Percentiles rank a stretch among this genome's conserved stretches.
These are phyloP conservation scores for Salvelinus fontinalis DNA, from an alignment of 2,113 vertebrate genomes.

Conservation along the genomic window DNA sequence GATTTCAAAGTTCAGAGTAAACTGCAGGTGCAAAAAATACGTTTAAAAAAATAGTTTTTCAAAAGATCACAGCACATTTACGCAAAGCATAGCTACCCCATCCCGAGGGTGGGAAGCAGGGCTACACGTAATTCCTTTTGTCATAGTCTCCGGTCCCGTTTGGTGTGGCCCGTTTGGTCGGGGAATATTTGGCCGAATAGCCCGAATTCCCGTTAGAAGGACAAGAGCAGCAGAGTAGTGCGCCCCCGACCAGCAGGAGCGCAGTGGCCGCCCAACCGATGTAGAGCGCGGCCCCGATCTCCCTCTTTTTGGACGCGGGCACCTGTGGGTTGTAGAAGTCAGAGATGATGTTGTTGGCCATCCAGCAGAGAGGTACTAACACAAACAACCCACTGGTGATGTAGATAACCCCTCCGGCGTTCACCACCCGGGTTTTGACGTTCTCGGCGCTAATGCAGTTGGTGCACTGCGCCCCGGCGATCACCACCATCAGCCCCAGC, in stretches of 20 bases:
- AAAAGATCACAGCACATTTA: slow-evolving; percentile 48
- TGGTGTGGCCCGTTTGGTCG: slow-evolving; percentile 80
- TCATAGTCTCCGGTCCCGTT: slow-evolving; percentile 93
- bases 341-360: slow-evolving; percentile 91
- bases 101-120: background rate
- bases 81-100: slow-evolving; percentile 28
- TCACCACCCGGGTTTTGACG: slow-evolving; percentile 85
- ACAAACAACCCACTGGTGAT: slow-evolving; percentile 85
- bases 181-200: slow-evolving; percentile 90
- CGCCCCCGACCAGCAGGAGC: slow-evolving; percentile 87
- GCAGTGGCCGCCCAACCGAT: slow-evolving; percentile 94
- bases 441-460: slow-evolving; percentile 84
- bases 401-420: slow-evolving; percentile 85
- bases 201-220: slow-evolving; percentile 76
- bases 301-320: slow-evolving; percentile 82
- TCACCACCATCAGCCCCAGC: slow-evolving; percentile 87
- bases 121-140: slow-evolving; percentile 97
- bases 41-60: slow-evolving; percentile 1
- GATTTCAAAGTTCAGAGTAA: slow-evolving; percentile 61
- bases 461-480: slow-evolving; percentile 94
- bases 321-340: slow-evolving; percentile 92
- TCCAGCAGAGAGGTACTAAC: slow-evolving; percentile 93
- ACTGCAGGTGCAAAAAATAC: slow-evolving; percentile 55
- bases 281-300: slow-evolving; percentile 95
- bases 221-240: slow-evolving; percentile 88